Evolutionary conservation across 2,797 vertebrate genomes (phyloP).

Genomic region (Pipistrellus kuhlii): DNA sequence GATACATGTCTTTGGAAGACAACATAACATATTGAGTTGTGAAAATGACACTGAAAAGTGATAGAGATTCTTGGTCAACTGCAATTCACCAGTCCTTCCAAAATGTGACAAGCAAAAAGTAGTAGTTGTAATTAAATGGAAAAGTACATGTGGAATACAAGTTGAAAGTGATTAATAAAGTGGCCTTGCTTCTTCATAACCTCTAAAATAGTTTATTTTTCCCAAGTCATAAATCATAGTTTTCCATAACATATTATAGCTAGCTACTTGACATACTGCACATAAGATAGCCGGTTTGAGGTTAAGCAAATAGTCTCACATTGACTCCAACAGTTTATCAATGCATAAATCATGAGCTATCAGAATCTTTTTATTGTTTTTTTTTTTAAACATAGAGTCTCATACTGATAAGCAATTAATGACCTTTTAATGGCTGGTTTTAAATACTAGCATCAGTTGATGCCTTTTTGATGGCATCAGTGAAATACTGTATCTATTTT

Average conservation of each 20-base stretch:
- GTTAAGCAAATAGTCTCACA: constrained; percentile 29
- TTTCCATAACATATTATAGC: background rate
- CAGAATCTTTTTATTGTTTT: background rate
- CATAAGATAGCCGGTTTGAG: background rate
- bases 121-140: background rate
- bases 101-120: background rate
- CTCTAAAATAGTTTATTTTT: constrained; percentile 24
- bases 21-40: background rate
- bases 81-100: background rate
- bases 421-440: constrained; percentile 49
- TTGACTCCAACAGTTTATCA: background rate
- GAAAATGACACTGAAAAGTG: background rate
- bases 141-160: background rate
- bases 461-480: background rate
- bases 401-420: constrained; percentile 42
- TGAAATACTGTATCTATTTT: constrained; percentile 29
- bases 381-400: background rate
- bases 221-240: background rate
- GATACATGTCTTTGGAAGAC: background rate
- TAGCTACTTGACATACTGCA: background rate
- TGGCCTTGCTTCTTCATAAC: background rate
- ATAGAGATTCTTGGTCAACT: background rate
- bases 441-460: constrained; percentile 29
- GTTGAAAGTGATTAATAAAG: constrained; percentile 1
- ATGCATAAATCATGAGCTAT: background rate